A percentile compares a stretch with the other conserved stretches of the same genome.
Conservation (phyloP, 1,140 invertebrate species). For the Cherax quadricarinatus region DNA sequence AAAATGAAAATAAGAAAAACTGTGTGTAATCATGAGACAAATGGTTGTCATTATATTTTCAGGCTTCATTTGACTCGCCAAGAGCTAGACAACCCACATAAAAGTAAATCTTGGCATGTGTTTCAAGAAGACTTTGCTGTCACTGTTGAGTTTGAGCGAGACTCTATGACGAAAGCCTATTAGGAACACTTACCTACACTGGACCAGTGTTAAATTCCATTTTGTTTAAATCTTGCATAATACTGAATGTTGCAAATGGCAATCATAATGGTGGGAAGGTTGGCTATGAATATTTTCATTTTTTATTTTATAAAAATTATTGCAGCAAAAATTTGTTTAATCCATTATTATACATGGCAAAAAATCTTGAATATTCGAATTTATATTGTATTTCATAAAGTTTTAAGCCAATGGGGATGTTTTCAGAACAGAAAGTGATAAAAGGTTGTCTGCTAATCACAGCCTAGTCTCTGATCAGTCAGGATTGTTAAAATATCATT, state of each 20-base stretch:
- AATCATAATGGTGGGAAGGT: background rate
- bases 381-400: too few species aligned
- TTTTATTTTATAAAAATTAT: too few species aligned
- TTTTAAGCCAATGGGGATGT: too few species aligned
- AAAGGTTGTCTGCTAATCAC: too few species aligned
- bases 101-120: conserved; percentile 77
- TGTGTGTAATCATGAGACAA: background rate
- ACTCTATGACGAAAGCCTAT: conserved; percentile 45
- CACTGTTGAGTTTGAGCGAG: conserved; percentile 59
- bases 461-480: too few species aligned
- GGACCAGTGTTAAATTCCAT: background rate
- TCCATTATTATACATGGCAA: too few species aligned
- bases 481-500: too few species aligned
- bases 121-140: conserved; percentile 71
- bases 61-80: conserved; percentile 77
- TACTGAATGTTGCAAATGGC: background rate
- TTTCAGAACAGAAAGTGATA: too few species aligned
- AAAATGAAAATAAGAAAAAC: background rate
- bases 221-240: background rate
- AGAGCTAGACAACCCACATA: conserved; percentile 81
- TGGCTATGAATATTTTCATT: too few species aligned
- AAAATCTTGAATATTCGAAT: too few species aligned
- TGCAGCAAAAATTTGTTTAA: too few species aligned
- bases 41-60: conserved; percentile 2
- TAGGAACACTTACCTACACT: background rate